phyloP scores from a whole-genome alignment of 1,140 invertebrate genomes.

The Drosophila subobscura region DNA sequence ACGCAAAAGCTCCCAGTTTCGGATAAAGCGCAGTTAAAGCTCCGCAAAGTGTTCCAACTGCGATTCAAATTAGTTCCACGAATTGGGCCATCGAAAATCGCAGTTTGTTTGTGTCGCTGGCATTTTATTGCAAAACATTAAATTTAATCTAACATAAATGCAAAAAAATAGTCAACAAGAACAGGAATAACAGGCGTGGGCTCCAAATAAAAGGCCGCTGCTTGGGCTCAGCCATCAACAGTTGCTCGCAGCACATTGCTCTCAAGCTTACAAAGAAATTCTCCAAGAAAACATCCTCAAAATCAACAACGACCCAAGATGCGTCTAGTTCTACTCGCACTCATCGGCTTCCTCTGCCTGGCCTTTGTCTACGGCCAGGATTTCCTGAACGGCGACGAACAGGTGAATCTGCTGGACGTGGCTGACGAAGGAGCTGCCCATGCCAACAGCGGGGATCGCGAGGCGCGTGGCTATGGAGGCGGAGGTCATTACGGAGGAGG shows the following conservation, averaged over 20 bases:
- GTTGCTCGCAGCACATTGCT: slow-evolving; percentile 19
- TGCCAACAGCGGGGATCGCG: slow-evolving; percentile 40
- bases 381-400: slow-evolving; percentile 1
- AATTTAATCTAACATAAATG: slow-evolving; percentile 4
- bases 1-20: not conserved
- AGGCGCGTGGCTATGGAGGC: slow-evolving; percentile 16
- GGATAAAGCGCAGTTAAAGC: slow-evolving; percentile 27
- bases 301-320: slow-evolving; percentile 23
- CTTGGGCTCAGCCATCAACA: not conserved
- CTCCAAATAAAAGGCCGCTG: slow-evolving; percentile 37
- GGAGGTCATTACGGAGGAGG: slow-evolving; percentile 15
- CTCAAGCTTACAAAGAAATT: slow-evolving; percentile 2
- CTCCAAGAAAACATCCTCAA: not conserved
- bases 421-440: slow-evolving; percentile 52
- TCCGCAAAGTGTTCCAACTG: slow-evolving; percentile 1
- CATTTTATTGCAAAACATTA: slow-evolving; percentile 18
- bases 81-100: not conserved
- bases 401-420: slow-evolving; percentile 31
- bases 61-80: too few species aligned
- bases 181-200: slow-evolving; percentile 6
- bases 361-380: slow-evolving; percentile 24
- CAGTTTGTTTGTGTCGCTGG: slow-evolving; percentile 8
- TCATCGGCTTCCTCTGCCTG: slow-evolving; percentile 36
- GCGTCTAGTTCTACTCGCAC: slow-evolving; percentile 42
- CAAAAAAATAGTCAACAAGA: slow-evolving; percentile 13